These are phyloP conservation scores for Sphecodes monilicornis DNA, from an alignment of 2,888 invertebrate species.

Conservation along the genomic window DNA sequence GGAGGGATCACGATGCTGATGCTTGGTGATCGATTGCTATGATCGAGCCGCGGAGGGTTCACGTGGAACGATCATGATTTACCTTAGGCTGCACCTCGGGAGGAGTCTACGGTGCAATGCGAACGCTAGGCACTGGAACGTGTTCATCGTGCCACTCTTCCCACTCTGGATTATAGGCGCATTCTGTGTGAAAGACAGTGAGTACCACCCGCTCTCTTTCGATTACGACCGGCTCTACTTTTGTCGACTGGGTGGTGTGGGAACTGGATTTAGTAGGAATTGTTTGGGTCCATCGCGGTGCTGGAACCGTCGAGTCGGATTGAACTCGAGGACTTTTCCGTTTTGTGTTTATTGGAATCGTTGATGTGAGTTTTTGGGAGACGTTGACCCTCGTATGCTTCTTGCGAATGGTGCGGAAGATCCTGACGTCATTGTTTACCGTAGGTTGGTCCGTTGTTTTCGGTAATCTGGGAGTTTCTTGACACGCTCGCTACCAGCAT, in stretches of 20 bases:
- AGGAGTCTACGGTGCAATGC: conserved; percentile 74
- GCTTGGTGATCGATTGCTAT: conserved; percentile 70
- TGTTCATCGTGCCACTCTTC: conserved; percentile 78
- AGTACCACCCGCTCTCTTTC: conserved; percentile 64
- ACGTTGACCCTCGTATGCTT: too few species aligned
- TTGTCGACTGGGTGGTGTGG: background rate
- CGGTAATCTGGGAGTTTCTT: too few species aligned
- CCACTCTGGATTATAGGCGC: conserved; percentile 82
- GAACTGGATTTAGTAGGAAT: background rate
- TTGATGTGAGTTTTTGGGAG: too few species aligned
- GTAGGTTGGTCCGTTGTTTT: too few species aligned
- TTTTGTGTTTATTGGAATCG: too few species aligned
- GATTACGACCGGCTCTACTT: background rate
- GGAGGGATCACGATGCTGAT: conserved; percentile 41
- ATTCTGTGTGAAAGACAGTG: conserved; percentile 83
- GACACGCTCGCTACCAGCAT: too few species aligned
- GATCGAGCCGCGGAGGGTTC: conserved; percentile 71
- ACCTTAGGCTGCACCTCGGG: conserved; percentile 76
- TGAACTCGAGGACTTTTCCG: too few species aligned
- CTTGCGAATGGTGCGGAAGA: too few species aligned
- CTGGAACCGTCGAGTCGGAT: background rate
- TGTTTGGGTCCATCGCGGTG: background rate
- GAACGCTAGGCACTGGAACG: conserved; percentile 74
- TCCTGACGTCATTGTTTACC: too few species aligned
- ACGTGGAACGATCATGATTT: conserved; percentile 81